phyloP scores from a whole-genome alignment of 30 jellyfish, hydroid and myxozoan genomes.

The Nemopilema nomurai region DNA sequence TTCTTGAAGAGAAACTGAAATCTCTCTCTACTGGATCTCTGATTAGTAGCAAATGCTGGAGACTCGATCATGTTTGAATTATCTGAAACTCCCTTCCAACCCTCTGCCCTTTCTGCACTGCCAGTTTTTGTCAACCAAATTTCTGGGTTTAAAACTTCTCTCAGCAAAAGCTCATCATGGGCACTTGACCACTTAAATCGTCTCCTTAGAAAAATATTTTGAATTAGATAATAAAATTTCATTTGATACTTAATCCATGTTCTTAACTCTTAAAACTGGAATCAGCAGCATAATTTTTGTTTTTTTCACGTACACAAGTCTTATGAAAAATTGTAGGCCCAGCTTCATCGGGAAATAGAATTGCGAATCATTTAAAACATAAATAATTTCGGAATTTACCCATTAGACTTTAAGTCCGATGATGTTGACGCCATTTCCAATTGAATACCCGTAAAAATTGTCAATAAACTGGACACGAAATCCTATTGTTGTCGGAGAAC shows the following conservation, averaged over 20 bases:
- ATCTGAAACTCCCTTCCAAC: slow-evolving; percentile 53
- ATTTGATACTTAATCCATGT: not conserved
- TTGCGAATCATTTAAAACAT: not conserved
- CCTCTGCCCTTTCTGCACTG: slow-evolving; percentile 57
- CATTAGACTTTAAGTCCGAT: not conserved
- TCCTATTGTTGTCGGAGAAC: slow-evolving; percentile 21
- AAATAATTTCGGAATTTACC: not conserved
- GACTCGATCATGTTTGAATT: slow-evolving; percentile 13
- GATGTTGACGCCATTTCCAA: not conserved
- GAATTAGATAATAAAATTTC: not conserved
- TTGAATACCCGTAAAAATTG: not conserved
- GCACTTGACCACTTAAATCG: slow-evolving; percentile 23
- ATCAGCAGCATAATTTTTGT: not conserved
- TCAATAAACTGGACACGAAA: not conserved
- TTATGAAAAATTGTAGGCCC: not conserved
- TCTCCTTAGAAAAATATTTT: not conserved
- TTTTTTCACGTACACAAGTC: not conserved
- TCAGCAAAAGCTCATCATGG: slow-evolving; percentile 10
- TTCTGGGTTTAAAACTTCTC: slow-evolving; percentile 23
- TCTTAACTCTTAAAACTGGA: not conserved
- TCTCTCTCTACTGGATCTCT: slow-evolving; percentile 12
- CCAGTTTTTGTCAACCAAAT: slow-evolving; percentile 36
- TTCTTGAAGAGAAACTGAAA: not conserved
- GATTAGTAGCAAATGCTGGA: slow-evolving; percentile 1
- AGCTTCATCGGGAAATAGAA: not conserved